Evolutionary conservation across 2,113 vertebrate species (phyloP), one percentile per base, ranked within the genome.

Genomic region (Equus przewalskii): DNA sequence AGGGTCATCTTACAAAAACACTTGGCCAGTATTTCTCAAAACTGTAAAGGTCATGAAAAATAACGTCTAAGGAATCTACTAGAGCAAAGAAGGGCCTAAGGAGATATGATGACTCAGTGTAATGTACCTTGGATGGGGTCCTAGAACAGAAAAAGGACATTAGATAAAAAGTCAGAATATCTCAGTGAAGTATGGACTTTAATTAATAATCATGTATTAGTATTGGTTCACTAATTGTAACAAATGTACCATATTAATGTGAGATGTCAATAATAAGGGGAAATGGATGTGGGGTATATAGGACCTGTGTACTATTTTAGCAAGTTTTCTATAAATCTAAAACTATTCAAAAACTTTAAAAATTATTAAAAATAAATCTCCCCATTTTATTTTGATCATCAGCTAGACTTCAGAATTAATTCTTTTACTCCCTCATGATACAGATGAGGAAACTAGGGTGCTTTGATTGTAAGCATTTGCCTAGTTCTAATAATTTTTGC

Each of bases 231-330:
- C 64, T 87, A 70, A 60, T 51, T 82, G 3, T 65, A 96, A 65
- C n/a, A 92, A 72, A 65, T 22, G 22, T 30, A 18, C 67, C 8
- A 67, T 21, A 58, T 78, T 28, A 44, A 65, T 73, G 24, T 64
- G 33, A 87, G 64, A 54, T 24, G 28, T 58, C 46, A 69, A 30
- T 58, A 75, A 30, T 65, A 49, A 73, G 30, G 7, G 36, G 28
- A 21, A 65, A 30, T 33, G 3, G 30, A 36, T 58, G 2, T 78
- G 18, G 3, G 9, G 0, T 12, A 0, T 21, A 8, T 30, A 13
- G 15, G 56, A 54, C 44, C 46, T 80, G 5, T 64, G 24, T 51
- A 49, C 15, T 62, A 2, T 30, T 21, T 81, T 67, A 21, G 3
- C 60, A 75, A 75, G 41, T 24, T 80, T 85, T 58, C 65, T 65